Conservation (phyloP, 92 coral and sea anemone species). For the Paramuricea clavata region DNA sequence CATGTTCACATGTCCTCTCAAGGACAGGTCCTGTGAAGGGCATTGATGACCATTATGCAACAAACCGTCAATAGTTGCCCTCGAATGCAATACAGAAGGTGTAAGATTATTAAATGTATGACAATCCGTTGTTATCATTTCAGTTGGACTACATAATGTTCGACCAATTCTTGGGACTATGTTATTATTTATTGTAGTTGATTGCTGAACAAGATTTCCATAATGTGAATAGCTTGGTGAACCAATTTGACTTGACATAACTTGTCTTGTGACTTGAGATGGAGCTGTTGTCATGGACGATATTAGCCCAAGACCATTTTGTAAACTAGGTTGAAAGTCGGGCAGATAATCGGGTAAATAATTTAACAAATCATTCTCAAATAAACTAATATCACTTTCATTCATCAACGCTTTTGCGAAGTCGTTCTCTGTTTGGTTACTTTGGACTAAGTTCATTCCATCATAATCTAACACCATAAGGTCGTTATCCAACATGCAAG, state of each 20-base stretch:
- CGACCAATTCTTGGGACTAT: neutral
- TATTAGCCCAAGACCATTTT: neutral
- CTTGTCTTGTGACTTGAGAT: neutral
- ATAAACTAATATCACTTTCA: slow-evolving; percentile 9
- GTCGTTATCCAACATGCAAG: neutral
- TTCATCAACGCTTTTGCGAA: neutral
- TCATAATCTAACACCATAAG: slow-evolving; percentile 20
- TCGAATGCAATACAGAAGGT: neutral
- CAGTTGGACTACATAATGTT: neutral
- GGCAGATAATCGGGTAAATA: slow-evolving; percentile 31
- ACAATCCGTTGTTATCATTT: slow-evolving; percentile 33
- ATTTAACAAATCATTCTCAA: slow-evolving; percentile 31
- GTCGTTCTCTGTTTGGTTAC: slow-evolving; percentile 9
- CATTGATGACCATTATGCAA: neutral
- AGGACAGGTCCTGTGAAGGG: neutral
- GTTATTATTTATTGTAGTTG: neutral
- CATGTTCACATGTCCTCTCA: neutral
- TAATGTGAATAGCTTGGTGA: neutral
- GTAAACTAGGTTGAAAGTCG: neutral
- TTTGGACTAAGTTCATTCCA: slow-evolving; percentile 1
- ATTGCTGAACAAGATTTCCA: neutral
- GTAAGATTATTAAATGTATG: slow-evolving; percentile 4
- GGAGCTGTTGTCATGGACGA: neutral
- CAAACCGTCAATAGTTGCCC: neutral
- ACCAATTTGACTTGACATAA: neutral